Base-by-base conservation (phyloP, 1,140 invertebrate genomes). In the Manduca sexta region DNA sequence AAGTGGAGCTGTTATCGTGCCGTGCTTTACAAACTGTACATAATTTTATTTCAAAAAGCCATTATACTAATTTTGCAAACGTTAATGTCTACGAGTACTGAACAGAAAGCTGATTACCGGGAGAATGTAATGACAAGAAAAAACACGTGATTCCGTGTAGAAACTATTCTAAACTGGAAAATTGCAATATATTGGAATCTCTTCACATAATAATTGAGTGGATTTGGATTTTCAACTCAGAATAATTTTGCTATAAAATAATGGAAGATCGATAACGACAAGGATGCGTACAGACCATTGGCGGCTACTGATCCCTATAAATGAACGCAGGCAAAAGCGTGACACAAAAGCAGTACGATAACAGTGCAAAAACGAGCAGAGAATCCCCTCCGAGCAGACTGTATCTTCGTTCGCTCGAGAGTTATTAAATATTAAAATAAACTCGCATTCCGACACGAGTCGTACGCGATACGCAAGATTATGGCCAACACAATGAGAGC, bases 361-460 rank as follows among this genome's bases (percentile, higher is more conserved):
- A 81, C 70, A 64, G 62, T 52, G 62, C 59, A 70, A 77, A 79
- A 82, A 78, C 69, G 69, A 75, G 56, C 64, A 74, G 68, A 60
- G 64, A 70, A 78, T 69, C 64, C 69, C 71, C 63, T 57, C 52
- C 53, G 56, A 73, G 68, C 60, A 74, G 78, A 77, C 74, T 69
- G 61, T 81, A 82, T 84, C 78, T 75, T 40, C 55, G 55, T 58
- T 63, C 64, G 70, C 64, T 66, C 61, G 70, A 59, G 67, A 74
- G 71, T 83, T 85, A 85, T 85, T 85, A 85, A 85, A 85, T 84
- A 83, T 84, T 81, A 84, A 82, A 84, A 84, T 82, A 82, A 82
- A 76, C 74, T 77, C 65, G 74, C 75, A 83, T 81, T 79, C 78
- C 75, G 65, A 70, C 70, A 73, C 70, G 73, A 84, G 70, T 76